phyloP scores from a whole-genome alignment of 1,140 invertebrate genomes.

The Heterodera carotae region DNA sequence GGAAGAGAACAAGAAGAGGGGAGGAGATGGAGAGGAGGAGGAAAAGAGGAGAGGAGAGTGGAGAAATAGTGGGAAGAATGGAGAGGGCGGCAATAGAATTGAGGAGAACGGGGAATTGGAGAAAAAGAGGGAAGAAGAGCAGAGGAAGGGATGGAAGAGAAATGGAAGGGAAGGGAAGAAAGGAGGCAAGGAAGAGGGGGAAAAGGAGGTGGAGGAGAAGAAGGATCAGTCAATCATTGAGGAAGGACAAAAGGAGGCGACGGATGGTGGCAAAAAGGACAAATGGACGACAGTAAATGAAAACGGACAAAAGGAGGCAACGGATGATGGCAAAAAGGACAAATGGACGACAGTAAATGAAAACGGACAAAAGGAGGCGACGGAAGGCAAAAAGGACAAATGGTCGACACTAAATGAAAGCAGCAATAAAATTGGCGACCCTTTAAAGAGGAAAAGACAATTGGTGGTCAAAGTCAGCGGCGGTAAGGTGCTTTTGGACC shows the following conservation, averaged over 20 bases:
- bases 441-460: not conserved
- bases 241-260: constrained; percentile 1
- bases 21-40: not conserved
- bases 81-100: not conserved
- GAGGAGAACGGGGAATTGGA: constrained; percentile 1
- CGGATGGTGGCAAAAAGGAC: not conserved
- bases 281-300: not conserved
- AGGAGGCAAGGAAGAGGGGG: not conserved
- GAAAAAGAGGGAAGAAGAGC: not conserved
- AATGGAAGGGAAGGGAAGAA: not conserved
- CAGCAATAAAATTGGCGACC: not conserved
- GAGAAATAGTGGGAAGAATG: not conserved
- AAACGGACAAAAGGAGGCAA: not conserved
- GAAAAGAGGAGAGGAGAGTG: not conserved
- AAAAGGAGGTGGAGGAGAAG: not conserved
- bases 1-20: not conserved
- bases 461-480: constrained; percentile 11
- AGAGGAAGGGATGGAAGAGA: not conserved
- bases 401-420: not conserved
- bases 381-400: not conserved
- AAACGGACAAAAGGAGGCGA: not conserved
- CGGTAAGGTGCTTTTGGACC: not conserved
- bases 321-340: not conserved
- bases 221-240: not conserved
- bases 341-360: not conserved